Percentiles rank a stretch among this genome's conserved stretches.
Conservation (phyloP, 2,888 invertebrate species). For the Polymixis lichenea region DNA sequence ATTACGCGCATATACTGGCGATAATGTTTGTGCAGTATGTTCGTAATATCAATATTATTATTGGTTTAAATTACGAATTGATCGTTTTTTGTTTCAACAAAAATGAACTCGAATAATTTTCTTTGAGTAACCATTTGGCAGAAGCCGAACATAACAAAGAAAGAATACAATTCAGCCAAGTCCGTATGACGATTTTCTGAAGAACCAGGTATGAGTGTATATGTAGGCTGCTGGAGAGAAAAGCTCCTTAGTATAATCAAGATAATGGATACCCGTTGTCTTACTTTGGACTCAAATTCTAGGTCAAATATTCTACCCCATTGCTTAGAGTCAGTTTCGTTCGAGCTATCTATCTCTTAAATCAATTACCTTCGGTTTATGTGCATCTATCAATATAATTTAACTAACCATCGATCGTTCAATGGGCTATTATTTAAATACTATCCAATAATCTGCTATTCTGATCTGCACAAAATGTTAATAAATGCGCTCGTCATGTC, state of each 20-base stretch:
- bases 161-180: neutral
- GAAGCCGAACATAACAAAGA: neutral
- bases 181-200: neutral
- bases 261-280: constrained; percentile 18
- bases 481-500: constrained; percentile 37
- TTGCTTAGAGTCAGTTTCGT: constrained; percentile 38
- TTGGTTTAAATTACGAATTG: neutral
- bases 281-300: constrained; percentile 29
- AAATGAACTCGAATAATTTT: neutral
- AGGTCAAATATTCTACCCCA: constrained; percentile 40
- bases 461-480: constrained; percentile 29
- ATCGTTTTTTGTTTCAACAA: neutral
- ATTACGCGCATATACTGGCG: constrained; percentile 13
- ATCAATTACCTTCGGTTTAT: constrained; percentile 45
- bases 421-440: constrained; percentile 53
- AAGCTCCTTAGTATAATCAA: constrained; percentile 19
- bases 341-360: constrained; percentile 29
- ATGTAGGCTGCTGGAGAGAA: neutral
- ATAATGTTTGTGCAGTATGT: neutral
- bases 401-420: constrained; percentile 43
- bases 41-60: constrained; percentile 14
- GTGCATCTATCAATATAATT: constrained; percentile 57
- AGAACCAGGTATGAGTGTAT: neutral
- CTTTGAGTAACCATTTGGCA: neutral
- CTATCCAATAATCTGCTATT: constrained; percentile 42